These are phyloP conservation scores for Acrobasis repandana DNA, from an alignment of 2,888 invertebrate genomes.

Conservation along the genomic window DNA sequence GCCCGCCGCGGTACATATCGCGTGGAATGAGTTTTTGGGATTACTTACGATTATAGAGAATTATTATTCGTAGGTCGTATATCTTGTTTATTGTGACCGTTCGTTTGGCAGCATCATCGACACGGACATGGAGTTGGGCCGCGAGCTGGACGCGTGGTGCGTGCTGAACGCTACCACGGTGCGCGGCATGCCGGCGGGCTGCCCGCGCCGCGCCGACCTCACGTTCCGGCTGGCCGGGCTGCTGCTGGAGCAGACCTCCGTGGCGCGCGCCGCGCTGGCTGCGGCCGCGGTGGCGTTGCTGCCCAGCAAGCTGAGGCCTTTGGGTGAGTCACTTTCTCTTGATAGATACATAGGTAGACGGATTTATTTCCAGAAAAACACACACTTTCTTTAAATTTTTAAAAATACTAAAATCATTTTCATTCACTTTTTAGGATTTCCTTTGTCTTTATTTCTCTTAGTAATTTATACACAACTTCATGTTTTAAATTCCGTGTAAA, in stretches of 20 bases:
- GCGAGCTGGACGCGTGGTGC: conserved; percentile 72
- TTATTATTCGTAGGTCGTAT: too few species aligned
- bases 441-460: too few species aligned
- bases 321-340: neutral
- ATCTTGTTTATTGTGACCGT: too few species aligned
- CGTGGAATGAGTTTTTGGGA: too few species aligned
- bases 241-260: conserved; percentile 52
- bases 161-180: conserved; percentile 60
- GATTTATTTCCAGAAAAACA: too few species aligned
- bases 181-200: conserved; percentile 63
- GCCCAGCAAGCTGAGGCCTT: conserved; percentile 31
- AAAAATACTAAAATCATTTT: too few species aligned
- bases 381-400: too few species aligned
- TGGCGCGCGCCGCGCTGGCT: conserved; percentile 52
- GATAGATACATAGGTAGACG: neutral
- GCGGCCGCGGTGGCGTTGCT: conserved; percentile 41
- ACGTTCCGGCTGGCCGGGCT: conserved; percentile 55
- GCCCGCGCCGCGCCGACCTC: conserved; percentile 67
- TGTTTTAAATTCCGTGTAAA: too few species aligned
- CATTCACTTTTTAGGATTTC: too few species aligned
- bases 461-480: too few species aligned
- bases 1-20: too few species aligned
- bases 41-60: too few species aligned
- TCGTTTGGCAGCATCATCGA: conserved; percentile 84
- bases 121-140: conserved; percentile 86